Evolutionary conservation across 1,140 invertebrate genomes (phyloP).

Genomic region (Musca vetustissima): DNA sequence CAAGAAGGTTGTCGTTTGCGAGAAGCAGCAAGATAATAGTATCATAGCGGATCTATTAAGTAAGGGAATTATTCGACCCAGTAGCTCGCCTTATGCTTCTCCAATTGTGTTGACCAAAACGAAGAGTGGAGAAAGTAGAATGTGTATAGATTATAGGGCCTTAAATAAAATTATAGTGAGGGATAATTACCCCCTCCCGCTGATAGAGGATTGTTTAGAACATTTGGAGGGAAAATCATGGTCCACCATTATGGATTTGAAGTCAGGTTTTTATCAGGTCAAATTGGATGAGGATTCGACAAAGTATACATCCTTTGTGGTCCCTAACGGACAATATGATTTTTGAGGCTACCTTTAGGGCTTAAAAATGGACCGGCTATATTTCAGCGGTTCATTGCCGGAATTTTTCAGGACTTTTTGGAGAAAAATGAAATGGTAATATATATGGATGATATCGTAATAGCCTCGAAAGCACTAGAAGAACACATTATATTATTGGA

Average conservation of each 20-base stretch:
- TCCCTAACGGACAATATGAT: not conserved
- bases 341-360: not conserved
- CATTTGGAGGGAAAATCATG: not conserved
- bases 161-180: not conserved
- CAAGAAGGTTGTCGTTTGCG: not conserved
- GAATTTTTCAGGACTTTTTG: not conserved
- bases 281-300: not conserved
- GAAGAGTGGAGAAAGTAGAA: not conserved
- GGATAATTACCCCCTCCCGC: not conserved
- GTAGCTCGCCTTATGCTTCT: too few species aligned
- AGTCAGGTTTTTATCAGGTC: not conserved
- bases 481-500: not conserved
- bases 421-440: not conserved
- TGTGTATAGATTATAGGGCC: not conserved
- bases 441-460: not conserved
- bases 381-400: not conserved
- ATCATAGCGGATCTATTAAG: too few species aligned
- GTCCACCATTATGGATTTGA: not conserved
- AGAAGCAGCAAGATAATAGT: too few species aligned
- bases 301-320: not conserved
- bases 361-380: not conserved
- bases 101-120: not conserved
- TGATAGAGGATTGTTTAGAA: not conserved
- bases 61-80: too few species aligned
- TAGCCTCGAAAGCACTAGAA: not conserved